phyloP scores from a whole-genome alignment of 2,888 invertebrate species.

The Amiota communis region DNA sequence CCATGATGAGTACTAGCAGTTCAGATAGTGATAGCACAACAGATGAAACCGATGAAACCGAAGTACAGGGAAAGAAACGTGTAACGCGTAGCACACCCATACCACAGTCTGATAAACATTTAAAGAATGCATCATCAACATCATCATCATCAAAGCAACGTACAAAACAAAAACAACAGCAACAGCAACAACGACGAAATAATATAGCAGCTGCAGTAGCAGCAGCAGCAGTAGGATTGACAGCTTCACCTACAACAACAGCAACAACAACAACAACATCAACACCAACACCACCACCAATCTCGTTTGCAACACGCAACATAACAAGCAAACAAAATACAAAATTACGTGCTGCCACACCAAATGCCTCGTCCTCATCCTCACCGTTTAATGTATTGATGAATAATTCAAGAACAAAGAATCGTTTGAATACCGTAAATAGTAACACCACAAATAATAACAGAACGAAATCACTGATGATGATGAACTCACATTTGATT shows the following conservation, averaged over 20 bases:
- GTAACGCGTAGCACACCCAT: conserved; percentile 50
- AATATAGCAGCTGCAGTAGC: conserved; percentile 35
- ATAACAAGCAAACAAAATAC: conserved; percentile 38
- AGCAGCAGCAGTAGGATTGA: too few species aligned
- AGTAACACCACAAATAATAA: conserved; percentile 44
- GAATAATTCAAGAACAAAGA: conserved; percentile 49
- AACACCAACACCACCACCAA: conserved; percentile 59
- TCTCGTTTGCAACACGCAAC: conserved; percentile 33
- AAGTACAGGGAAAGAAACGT: conserved; percentile 36
- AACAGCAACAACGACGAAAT: conserved; percentile 39
- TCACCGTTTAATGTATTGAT: conserved; percentile 40
- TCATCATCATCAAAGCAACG: background rate
- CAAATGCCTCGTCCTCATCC: conserved; percentile 43
- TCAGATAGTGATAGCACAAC: conserved; percentile 54
- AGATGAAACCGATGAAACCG: conserved; percentile 43
- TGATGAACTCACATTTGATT: conserved; percentile 32
- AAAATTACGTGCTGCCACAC: conserved; percentile 51
- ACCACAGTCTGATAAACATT: conserved; percentile 27
- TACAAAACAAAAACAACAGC: background rate
- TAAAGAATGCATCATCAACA: background rate
- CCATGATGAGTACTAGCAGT: conserved; percentile 53
- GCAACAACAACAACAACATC: conserved; percentile 52
- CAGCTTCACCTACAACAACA: conserved; percentile 47
- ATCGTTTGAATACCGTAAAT: conserved; percentile 52
- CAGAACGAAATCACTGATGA: conserved; percentile 31